Percentiles rank a stretch among this genome's conserved stretches.
These are phyloP conservation scores for Brachionus koreanus DNA, from an alignment of 1,140 invertebrate genomes.

Conservation along the genomic window DNA sequence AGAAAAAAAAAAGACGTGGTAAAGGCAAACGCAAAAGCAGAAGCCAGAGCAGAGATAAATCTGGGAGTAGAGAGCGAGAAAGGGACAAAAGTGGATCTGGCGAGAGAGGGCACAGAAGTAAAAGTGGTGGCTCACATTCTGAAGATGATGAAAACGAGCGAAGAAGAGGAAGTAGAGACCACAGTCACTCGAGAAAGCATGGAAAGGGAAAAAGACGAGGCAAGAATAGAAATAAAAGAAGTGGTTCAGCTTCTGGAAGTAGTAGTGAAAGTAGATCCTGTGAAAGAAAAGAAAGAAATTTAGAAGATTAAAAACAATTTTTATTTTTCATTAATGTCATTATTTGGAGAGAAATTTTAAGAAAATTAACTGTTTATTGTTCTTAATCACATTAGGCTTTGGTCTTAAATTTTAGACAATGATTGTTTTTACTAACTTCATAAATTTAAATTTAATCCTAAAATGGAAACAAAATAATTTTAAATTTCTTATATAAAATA, in stretches of 20 bases:
- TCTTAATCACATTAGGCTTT: not conserved
- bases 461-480: not conserved
- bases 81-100: not conserved
- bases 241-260: too few relatives aligned
- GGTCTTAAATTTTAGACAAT: not conserved
- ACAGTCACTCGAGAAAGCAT: too few relatives aligned
- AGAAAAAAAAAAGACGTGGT: not conserved
- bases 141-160: too few relatives aligned
- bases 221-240: too few relatives aligned
- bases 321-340: not conserved
- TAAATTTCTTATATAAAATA: not conserved
- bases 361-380: not conserved
- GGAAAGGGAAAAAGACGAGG: too few relatives aligned
- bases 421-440: not conserved
- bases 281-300: not conserved
- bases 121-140: too few relatives aligned
- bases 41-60: too few relatives aligned
- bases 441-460: not conserved
- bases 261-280: too few relatives aligned
- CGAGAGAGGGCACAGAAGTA: too few relatives aligned
- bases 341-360: not conserved
- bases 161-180: too few relatives aligned
- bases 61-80: not conserved
- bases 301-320: not conserved
- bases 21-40: not conserved